These are phyloP conservation scores for Noctilio leporinus DNA, from an alignment of 2,113 vertebrate genomes.

Conservation along the genomic window DNA sequence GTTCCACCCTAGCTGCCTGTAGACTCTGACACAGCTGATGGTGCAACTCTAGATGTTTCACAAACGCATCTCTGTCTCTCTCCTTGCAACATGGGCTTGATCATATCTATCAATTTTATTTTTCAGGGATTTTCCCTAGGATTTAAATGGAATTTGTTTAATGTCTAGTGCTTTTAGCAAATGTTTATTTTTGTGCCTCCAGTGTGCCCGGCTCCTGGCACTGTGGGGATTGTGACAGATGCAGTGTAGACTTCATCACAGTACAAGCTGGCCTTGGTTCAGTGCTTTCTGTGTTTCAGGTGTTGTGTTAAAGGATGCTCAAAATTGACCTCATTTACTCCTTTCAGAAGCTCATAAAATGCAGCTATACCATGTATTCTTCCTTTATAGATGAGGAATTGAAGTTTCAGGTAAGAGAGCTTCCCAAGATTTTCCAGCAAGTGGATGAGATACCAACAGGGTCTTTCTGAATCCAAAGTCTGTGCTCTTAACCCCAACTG, in stretches of 20 bases:
- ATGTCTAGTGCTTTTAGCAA: neutral
- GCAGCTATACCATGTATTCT: neutral
- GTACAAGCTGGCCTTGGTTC: neutral
- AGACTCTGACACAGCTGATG: no score
- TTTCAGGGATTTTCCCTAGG: neutral
- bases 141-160: neutral
- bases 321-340: neutral
- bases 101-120: neutral
- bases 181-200: neutral
- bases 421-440: neutral
- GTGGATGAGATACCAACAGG: neutral
- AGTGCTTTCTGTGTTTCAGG: neutral
- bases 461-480: neutral
- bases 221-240: neutral
- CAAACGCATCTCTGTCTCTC: neutral
- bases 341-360: neutral
- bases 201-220: neutral
- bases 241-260: neutral
- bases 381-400: neutral
- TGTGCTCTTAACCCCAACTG: neutral
- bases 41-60: neutral
- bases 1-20: no score
- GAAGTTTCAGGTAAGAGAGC: neutral
- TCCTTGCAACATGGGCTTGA: neutral
- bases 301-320: neutral